Conservation (phyloP, 2,888 invertebrate genomes). For the Xestia ashworthii region DNA sequence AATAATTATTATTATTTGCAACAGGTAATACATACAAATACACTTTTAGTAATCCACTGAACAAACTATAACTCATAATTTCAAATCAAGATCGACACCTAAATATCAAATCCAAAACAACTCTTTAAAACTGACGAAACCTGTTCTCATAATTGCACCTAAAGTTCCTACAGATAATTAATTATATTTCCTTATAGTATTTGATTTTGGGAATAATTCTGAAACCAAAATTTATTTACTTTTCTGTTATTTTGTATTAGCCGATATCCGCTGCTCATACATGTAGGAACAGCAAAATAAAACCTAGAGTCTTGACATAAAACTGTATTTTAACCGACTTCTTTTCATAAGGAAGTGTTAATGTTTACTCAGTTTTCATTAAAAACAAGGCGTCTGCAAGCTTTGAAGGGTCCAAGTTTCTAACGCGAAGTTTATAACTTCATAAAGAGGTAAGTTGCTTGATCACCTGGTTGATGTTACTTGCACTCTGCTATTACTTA, state of each 20-base stretch:
- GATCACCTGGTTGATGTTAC: background rate
- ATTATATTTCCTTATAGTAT: background rate
- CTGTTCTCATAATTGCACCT: background rate
- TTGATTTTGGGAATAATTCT: background rate
- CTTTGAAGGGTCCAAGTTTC: background rate
- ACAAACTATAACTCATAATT: no score
- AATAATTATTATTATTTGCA: no score
- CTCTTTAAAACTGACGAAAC: background rate
- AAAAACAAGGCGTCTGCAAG: background rate
- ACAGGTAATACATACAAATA: no score
- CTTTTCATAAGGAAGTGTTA: background rate
- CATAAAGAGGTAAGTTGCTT: background rate
- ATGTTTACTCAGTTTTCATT: background rate
- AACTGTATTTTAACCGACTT: background rate
- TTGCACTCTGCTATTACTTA: conserved; percentile 4
- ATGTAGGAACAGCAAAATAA: no score
- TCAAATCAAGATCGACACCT: no score
- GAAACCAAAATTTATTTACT: background rate
- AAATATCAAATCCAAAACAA: no score
- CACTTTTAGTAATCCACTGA: no score
- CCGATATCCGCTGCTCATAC: no score
- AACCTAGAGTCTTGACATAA: no score
- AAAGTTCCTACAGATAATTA: background rate
- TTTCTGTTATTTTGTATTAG: no score
- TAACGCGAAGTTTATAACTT: conserved; percentile 4